These are phyloP conservation scores for Stichopus chloronotus DNA, from an alignment of 35 echinoderm and acorn worm genomes.

Conservation along the genomic window DNA sequence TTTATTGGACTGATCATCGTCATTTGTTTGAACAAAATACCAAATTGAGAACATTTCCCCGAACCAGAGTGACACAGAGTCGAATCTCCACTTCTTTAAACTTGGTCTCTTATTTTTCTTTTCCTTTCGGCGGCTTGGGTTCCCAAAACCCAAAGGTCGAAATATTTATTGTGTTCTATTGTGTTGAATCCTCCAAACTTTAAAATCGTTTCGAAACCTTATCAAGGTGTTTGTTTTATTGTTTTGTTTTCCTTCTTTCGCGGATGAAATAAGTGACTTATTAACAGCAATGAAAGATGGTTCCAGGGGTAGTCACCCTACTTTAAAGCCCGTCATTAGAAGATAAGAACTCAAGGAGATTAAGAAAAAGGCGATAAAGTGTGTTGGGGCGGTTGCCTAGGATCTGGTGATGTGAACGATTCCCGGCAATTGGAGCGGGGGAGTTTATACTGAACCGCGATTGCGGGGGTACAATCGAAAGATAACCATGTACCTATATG, in stretches of 20 bases:
- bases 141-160: neutral
- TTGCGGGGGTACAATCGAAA: neutral
- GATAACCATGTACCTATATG: conserved; percentile 8
- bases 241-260: neutral
- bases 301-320: conserved; percentile 6
- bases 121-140: neutral
- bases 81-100: neutral
- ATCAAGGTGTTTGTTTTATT: neutral
- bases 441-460: too few relatives aligned
- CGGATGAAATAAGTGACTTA: conserved; percentile 36
- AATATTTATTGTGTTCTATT: neutral
- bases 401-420: neutral
- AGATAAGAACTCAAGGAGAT: conserved; percentile 30
- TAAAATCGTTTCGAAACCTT: neutral
- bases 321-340: neutral
- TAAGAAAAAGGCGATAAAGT: conserved; percentile 9
- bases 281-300: conserved; percentile 35
- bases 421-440: neutral
- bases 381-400: neutral
- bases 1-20: too few relatives aligned
- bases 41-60: neutral
- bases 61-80: neutral
- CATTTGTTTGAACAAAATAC: too few relatives aligned
- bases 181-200: neutral
- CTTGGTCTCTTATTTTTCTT: neutral